Percentiles rank a stretch among this genome's conserved stretches.
These are phyloP conservation scores for Prunella fulvescens DNA, from an alignment of 2,113 vertebrate species.

Conservation along the genomic window DNA sequence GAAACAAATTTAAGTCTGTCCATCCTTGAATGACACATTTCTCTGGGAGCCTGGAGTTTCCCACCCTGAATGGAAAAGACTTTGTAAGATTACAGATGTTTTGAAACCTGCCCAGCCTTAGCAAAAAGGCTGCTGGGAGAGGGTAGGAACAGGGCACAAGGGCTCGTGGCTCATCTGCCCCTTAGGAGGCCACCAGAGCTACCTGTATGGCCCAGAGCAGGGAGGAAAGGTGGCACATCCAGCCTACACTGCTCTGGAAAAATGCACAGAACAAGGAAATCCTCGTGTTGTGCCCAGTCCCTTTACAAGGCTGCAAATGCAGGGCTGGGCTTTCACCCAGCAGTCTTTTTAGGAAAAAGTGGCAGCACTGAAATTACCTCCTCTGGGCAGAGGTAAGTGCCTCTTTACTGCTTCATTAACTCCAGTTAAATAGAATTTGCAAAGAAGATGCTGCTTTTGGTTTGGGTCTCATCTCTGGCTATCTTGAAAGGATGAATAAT, in stretches of 20 bases:
- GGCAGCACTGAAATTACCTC: not conserved
- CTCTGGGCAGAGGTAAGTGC: not conserved
- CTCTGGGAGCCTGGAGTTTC: not conserved
- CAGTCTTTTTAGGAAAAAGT: not conserved
- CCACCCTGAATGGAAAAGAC: not conserved
- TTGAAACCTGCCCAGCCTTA: not conserved
- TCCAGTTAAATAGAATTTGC: slow-evolving; percentile 6
- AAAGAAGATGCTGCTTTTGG: slow-evolving; percentile 19
- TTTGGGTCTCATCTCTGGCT: not conserved
- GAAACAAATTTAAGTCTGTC: not conserved
- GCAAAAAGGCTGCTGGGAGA: not conserved
- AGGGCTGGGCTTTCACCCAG: not conserved
- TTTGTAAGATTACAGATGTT: not conserved
- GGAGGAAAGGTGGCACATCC: not conserved
- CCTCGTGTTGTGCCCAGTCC: not conserved
- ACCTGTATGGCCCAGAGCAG: not conserved
- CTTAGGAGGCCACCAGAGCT: not conserved
- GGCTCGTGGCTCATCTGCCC: too few species aligned
- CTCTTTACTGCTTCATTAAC: slow-evolving; percentile 6
- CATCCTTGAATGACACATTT: not conserved
- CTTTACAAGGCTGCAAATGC: not conserved
- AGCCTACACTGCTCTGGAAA: not conserved
- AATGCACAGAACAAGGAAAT: not conserved
- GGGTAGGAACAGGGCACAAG: not conserved
- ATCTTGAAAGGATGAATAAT: slow-evolving; percentile 33